Conservation (phyloP, 1,140 invertebrate genomes). For the Cydia strobilella region DNA sequence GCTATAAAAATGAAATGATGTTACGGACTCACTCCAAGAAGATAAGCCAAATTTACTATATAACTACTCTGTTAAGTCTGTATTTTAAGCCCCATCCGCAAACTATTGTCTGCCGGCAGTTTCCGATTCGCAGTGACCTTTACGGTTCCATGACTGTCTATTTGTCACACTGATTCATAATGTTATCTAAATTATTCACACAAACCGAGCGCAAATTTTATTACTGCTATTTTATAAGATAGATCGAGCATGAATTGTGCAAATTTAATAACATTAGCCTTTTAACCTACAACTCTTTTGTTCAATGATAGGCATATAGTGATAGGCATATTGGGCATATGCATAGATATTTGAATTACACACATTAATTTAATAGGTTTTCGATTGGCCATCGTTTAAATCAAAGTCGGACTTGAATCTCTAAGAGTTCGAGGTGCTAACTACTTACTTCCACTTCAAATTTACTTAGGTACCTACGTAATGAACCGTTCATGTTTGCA, state of each 20-base stretch:
- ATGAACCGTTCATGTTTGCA: conserved; percentile 58
- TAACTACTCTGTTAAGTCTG: neutral
- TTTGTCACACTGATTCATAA: conserved; percentile 8
- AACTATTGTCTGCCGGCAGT: neutral
- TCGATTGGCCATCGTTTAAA: neutral
- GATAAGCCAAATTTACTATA: too few relatives aligned
- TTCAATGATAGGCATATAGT: conserved; percentile 3
- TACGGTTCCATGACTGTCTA: conserved; percentile 12
- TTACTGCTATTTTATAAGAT: neutral
- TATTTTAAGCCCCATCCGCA: neutral
- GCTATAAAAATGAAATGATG: too few relatives aligned
- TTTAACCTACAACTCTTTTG: neutral
- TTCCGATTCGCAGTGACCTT: conserved; percentile 6
- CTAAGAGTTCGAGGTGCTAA: too few relatives aligned
- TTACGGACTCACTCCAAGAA: too few relatives aligned
- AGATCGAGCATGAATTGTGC: conserved; percentile 4
- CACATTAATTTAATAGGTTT: neutral
- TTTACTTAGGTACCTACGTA: too few relatives aligned
- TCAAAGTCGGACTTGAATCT: neutral
- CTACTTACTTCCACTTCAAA: too few relatives aligned
- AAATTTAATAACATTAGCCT: neutral
- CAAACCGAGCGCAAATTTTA: neutral
- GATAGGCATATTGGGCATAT: neutral
- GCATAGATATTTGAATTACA: neutral
- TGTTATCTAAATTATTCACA: neutral